Conservation (phyloP, 2,797 vertebrate genomes). For the Eulemur rubriventer region DNA sequence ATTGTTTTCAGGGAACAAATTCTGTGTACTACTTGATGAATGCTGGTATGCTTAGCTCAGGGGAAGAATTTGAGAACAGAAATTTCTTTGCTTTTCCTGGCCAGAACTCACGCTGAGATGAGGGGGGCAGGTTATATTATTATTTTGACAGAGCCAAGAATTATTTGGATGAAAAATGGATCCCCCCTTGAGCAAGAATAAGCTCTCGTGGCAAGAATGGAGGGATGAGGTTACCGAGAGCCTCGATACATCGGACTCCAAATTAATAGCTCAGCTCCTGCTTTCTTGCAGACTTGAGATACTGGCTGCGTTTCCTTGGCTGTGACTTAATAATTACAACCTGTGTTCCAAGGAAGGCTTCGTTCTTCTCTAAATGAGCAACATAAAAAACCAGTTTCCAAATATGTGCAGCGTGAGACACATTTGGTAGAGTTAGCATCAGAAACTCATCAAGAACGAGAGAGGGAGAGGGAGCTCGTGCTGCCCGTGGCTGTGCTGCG, state of each 20-base stretch:
- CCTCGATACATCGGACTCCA: not conserved
- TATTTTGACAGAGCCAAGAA: slow-evolving; percentile 37
- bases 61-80: slow-evolving; percentile 43
- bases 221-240: not conserved
- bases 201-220: not conserved
- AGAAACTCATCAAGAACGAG: not conserved
- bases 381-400: slow-evolving; percentile 57
- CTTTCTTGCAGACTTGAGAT: not conserved
- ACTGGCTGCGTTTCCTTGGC: slow-evolving; percentile 18
- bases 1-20: slow-evolving; percentile 16
- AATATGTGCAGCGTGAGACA: not conserved
- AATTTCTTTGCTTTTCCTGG: slow-evolving; percentile 39
- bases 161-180: slow-evolving; percentile 40
- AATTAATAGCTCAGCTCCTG: slow-evolving; percentile 13
- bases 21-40: slow-evolving; percentile 15
- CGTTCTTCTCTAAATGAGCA: slow-evolving; percentile 54
- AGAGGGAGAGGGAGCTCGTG: not conserved
- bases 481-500: accelerated
- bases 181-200: not conserved
- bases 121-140: not conserved
- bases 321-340: slow-evolving; percentile 53
- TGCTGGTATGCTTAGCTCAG: slow-evolving; percentile 33
- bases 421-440: not conserved
- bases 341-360: slow-evolving; percentile 35
- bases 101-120: not conserved